phyloP scores from a whole-genome alignment of 2,113 vertebrate genomes.

The Bubalus kerabau region DNA sequence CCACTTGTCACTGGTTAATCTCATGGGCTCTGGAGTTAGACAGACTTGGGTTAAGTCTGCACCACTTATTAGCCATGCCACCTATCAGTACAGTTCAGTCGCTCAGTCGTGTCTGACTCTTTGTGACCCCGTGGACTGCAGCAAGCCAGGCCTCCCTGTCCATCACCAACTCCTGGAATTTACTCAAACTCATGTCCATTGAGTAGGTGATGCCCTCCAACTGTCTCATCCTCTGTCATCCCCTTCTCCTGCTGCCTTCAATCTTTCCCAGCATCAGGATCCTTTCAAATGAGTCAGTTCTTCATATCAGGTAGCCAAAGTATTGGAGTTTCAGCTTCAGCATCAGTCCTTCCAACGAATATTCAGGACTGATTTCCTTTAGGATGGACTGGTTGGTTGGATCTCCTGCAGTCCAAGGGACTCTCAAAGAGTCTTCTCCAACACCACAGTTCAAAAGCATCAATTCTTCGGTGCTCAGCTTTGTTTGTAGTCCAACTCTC shows the following conservation, averaged over 20 bases:
- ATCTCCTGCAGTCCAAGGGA: neutral
- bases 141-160: neutral
- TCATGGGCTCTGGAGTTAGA: neutral
- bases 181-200: neutral
- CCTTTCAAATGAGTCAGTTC: neutral
- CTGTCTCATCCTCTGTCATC: neutral
- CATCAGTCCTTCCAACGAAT: neutral
- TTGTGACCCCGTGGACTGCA: rapidly evolving
- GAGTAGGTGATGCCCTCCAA: neutral
- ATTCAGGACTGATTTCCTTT: neutral
- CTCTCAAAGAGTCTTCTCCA: neutral
- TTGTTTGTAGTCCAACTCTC: neutral
- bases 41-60: neutral
- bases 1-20: neutral
- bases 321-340: neutral
- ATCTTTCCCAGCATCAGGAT: neutral
- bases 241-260: neutral
- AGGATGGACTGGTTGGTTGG: neutral
- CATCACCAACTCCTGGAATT: neutral
- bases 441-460: neutral
- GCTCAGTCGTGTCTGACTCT: rapidly evolving
- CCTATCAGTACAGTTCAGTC: neutral
- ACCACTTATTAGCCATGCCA: neutral
- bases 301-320: neutral
- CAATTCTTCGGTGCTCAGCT: neutral